Base-by-base conservation (phyloP, 2,797 vertebrate species). In the Neosilurus hyrtlii region DNA sequence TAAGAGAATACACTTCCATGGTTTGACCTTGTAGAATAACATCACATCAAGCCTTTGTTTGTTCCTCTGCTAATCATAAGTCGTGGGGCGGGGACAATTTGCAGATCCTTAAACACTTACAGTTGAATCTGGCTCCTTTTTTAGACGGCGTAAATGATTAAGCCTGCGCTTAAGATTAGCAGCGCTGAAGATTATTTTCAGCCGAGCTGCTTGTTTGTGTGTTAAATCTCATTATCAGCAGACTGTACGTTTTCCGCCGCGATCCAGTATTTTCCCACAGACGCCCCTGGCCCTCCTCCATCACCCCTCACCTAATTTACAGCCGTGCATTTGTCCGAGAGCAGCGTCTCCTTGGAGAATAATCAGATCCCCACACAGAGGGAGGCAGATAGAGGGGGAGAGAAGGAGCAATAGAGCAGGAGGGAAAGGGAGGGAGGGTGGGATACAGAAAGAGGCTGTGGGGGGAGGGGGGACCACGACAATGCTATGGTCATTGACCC, bases 321-420 rank as follows among this genome's bases (percentile, higher is more conserved):
- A 88, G 89, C 92, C 91, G 54, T 90, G 91, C 93, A 93, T 93
- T 93, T 89, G 94, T 93, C 89, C 90, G 92, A 92, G 89, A 84
- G 86, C 88, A 83, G 89, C 89, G 91, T 94, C 91, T 94, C 94
- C 93, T 93, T 93, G 94, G 93, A 94, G 93, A 94, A 94, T 94
- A 95, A 95, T 95, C 93, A 94, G 92, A 94, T 95, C 93, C 91
- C 91, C 93, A 91, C 93, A 94, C 91, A 94, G 91, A 85, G 84
- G 85, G 88, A 84, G 86, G 82, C 78, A 93, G 91, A 78, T 67
- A 35, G 84, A 56, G 67, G 76, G 83, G 80, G 52, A 51, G 68
- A 26, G 73, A 73, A 52, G 54, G 73, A 22, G 54, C 54, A 59
- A 75, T 22, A 35, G 63, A 72, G 63, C 24, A 54, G 7, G 56